phyloP scores from a whole-genome alignment of 2,797 vertebrate species.

The Alca torda region DNA sequence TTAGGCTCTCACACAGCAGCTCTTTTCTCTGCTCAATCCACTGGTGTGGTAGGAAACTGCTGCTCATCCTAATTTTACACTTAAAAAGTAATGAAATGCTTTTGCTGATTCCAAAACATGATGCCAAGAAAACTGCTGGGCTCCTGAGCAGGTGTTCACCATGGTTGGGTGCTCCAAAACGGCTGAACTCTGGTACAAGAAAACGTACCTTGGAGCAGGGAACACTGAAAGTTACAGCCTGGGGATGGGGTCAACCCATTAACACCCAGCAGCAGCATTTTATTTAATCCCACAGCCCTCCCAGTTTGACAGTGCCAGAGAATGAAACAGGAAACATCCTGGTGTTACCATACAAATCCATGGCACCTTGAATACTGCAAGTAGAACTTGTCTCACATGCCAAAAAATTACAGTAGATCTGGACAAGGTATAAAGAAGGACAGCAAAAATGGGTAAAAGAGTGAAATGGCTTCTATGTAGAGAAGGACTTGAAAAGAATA shows the following conservation, averaged over 20 bases:
- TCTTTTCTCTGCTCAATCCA: neutral
- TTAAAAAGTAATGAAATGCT: neutral
- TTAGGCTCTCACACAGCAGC: neutral
- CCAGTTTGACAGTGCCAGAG: neutral
- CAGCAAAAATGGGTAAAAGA: neutral
- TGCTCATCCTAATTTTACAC: neutral
- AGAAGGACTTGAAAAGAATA: neutral
- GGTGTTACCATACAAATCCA: neutral
- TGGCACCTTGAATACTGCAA: neutral
- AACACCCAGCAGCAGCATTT: neutral
- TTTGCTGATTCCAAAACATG: neutral
- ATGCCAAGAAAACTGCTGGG: neutral
- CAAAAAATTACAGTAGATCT: neutral
- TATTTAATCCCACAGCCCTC: neutral
- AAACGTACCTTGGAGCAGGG: neutral
- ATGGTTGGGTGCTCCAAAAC: neutral
- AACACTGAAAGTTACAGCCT: neutral
- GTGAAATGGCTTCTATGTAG: neutral
- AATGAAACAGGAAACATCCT: neutral
- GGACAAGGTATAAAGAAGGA: neutral
- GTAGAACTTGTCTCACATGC: neutral
- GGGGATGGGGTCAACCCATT: neutral
- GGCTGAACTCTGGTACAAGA: neutral
- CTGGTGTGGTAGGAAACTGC: neutral
- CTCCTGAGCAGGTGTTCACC: neutral